Evolutionary conservation across 2,113 vertebrate genomes (phyloP).

Genomic region (Sorex fumeus): DNA sequence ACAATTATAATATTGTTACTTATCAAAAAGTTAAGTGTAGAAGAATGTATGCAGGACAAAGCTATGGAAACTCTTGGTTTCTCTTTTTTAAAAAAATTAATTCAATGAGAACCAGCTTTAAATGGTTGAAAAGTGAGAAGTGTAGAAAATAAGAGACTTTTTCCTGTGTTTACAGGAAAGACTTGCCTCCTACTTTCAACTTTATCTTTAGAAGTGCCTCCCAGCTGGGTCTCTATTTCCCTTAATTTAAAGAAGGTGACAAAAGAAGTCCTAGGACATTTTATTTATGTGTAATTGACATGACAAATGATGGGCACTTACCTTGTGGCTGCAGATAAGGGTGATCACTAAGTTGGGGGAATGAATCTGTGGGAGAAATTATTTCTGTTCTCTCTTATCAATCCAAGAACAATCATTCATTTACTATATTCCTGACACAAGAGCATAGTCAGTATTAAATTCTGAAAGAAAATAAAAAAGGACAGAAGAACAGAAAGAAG

Average conservation of each 20-base stretch:
- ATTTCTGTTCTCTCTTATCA: conserved; percentile 65
- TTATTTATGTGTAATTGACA: conserved; percentile 25
- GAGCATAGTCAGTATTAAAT: conserved; percentile 65
- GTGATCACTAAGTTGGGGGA: conserved; percentile 49
- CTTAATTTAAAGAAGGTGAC: neutral
- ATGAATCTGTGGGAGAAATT: conserved; percentile 50
- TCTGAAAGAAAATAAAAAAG: neutral
- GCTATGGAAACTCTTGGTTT: neutral
- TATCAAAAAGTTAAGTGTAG: neutral
- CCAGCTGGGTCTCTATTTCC: neutral
- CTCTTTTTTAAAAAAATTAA: conserved; percentile 12
- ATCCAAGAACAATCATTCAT: conserved; percentile 65
- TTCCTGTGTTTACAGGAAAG: conserved; percentile 15
- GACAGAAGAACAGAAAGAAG: too few relatives aligned
- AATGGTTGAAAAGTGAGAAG: neutral
- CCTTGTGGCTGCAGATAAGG: conserved; percentile 11
- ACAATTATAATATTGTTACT: conserved; percentile 52
- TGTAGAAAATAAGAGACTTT: neutral
- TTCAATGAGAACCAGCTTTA: conserved; percentile 36
- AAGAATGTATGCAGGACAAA: neutral
- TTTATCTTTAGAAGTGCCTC: conserved; percentile 36
- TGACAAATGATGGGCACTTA: conserved; percentile 36
- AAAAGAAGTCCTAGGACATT: conserved; percentile 32
- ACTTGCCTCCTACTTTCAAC: neutral
- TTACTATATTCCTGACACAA: conserved; percentile 60